phyloP scores from a whole-genome alignment of 2,797 vertebrate species.

The Trachops cirrhosus region DNA sequence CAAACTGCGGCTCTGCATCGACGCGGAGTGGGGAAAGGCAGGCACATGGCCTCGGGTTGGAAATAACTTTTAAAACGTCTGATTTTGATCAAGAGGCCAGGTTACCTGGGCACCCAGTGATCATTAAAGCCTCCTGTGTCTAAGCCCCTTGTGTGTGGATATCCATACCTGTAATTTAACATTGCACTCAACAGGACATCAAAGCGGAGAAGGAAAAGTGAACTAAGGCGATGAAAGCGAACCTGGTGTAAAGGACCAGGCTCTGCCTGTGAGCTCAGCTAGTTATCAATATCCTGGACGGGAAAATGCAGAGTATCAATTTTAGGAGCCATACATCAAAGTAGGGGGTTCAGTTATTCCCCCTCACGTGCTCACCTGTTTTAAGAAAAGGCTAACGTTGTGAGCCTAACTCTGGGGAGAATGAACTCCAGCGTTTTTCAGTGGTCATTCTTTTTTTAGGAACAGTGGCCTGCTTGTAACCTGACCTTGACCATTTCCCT shows the following conservation, averaged over 20 bases:
- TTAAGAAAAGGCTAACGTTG: constrained; percentile 58
- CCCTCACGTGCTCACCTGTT: constrained; percentile 59
- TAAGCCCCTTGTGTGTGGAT: neutral
- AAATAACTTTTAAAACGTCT: constrained; percentile 58
- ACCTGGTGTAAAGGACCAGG: neutral
- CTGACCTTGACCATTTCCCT: constrained; percentile 52
- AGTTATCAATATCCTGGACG: constrained; percentile 48
- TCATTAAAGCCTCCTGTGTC: neutral
- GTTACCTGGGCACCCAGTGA: neutral
- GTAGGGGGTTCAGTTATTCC: constrained; percentile 7
- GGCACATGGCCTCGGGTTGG: constrained; percentile 43
- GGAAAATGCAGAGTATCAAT: constrained; percentile 56
- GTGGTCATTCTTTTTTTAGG: constrained; percentile 61
- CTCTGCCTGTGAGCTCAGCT: neutral
- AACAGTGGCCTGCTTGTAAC: constrained; percentile 52
- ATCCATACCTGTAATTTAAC: neutral
- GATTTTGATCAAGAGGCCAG: constrained; percentile 64
- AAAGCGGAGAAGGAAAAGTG: constrained; percentile 21
- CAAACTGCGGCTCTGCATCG: constrained; percentile 34
- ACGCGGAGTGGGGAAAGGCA: constrained; percentile 6
- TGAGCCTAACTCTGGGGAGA: constrained; percentile 46
- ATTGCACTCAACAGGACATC: neutral
- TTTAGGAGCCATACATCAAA: constrained; percentile 69
- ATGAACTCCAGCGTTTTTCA: constrained; percentile 24
- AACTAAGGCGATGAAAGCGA: neutral